A percentile compares a stretch with the other conserved stretches of the same genome.
These are phyloP conservation scores for Chondrilla cf. caribensis DNA, from an alignment of 37 sponge, comb jelly and placozoan genomes.

Conservation along the genomic window DNA sequence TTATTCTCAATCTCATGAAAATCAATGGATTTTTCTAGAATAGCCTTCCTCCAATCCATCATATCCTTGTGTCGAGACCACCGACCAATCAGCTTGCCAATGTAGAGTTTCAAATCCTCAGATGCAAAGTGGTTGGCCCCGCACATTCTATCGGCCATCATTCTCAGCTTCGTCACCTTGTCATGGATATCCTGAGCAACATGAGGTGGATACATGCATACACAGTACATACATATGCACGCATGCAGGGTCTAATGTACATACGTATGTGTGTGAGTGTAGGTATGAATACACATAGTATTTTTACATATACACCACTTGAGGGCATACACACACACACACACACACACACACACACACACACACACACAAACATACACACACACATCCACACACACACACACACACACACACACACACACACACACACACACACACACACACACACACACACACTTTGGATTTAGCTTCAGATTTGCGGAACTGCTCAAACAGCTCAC, in stretches of 20 bases:
- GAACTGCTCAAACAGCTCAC: slow-evolving; percentile 29
- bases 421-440: background rate
- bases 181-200: slow-evolving; percentile 32
- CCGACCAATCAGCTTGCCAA: slow-evolving; percentile 49
- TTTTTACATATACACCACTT: background rate
- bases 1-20: slow-evolving; percentile 29
- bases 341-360: background rate
- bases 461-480: slow-evolving; percentile 62
- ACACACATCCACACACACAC: background rate
- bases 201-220: no score
- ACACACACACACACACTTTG: slow-evolving; percentile 48
- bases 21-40: slow-evolving; percentile 33
- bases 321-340: background rate
- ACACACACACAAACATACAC: background rate
- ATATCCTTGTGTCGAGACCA: slow-evolving; percentile 44
- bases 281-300: background rate
- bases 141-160: slow-evolving; percentile 54
- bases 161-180: slow-evolving; percentile 65
- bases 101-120: slow-evolving; percentile 37
- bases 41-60: slow-evolving; percentile 29
- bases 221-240: background rate
- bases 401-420: slow-evolving; percentile 1
- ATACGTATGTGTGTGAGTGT: background rate
- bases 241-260: background rate
- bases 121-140: slow-evolving; percentile 60